A percentile compares a stretch with the other conserved stretches of the same genome.
Conservation (phyloP, 1,140 invertebrate species). For the Bombus terrestris region DNA sequence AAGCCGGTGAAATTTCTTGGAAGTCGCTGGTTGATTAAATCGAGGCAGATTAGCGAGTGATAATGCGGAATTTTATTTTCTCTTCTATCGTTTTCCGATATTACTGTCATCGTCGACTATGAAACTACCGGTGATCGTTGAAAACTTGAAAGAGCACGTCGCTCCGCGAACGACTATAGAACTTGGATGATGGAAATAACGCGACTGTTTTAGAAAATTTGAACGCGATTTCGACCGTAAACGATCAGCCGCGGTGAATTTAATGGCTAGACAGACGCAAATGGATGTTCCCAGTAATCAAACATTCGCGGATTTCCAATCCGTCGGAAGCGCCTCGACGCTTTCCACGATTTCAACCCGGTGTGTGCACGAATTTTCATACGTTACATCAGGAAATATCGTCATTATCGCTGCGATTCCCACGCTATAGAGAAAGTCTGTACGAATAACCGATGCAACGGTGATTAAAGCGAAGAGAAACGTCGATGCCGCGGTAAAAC, state of each 20-base stretch:
- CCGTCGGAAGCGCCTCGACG: neutral
- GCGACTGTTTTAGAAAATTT: slow-evolving; percentile 14
- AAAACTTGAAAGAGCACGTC: neutral
- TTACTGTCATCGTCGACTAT: neutral
- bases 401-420: neutral
- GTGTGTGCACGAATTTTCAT: slow-evolving; percentile 3
- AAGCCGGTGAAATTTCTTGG: neutral
- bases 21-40: neutral
- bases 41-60: neutral
- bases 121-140: neutral
- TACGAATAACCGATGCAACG: neutral
- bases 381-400: neutral
- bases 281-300: neutral
- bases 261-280: slow-evolving; percentile 1
- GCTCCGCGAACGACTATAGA: neutral
- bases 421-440: neutral
- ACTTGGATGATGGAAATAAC: neutral
- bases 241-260: neutral
- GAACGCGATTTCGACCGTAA: neutral
- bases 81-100: neutral
- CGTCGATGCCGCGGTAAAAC: neutral
- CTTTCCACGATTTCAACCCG: neutral
- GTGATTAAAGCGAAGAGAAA: neutral
- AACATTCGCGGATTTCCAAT: slow-evolving; percentile 14
- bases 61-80: neutral